Evolutionary conservation across 2,113 vertebrate species (phyloP), one percentile per base, ranked within the genome.

Genomic region (Budorcas taxicolor): DNA sequence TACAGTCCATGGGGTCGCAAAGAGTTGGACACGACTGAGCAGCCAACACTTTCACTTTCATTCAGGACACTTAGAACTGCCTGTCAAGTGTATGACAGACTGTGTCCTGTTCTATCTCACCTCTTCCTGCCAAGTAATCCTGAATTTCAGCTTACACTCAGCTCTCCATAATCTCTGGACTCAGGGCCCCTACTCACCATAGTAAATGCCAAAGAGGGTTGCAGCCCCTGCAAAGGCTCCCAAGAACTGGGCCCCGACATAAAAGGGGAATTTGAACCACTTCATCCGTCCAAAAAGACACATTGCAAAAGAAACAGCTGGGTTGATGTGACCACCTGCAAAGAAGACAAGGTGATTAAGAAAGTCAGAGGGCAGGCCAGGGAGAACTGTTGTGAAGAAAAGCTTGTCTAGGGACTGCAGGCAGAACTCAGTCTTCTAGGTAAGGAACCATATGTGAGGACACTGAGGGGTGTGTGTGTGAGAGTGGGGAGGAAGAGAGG

Each of bases 271-370:
- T 98, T 99, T 99, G 98, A 97, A 99, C 98, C 99, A 98, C 58
- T 99, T 99, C 96, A 99, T 98, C 97, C 99, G 99, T 97, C 99
- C 99, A 97, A 99, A 98, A 97, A 99, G 98, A 60, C 99, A 99
- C 99, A 99, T 99, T 87, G 99, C 99, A 91, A 99, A 99, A 94
- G 99, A 99, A 90, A 99, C 99, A 0, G 99, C 99, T 21, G 99
- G 99, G 98, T 99, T 99, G 96, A 99, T 98, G 57, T 99, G 99
- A 50, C 99, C 99, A 95, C 99, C 99, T 99, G 98, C 52, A 98
- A 98, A 95, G 86, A 95, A 96, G 97, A 97, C 53, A 93, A 95
- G 74, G 93, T 90, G 86, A 93, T 81, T 90, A 55, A 87, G 53
- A 50, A 87, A 0, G 3, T 23, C 27, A 96, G 81, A 50, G 13